Evolutionary conservation across 35 echinoderm and acorn worm species (phyloP), one percentile per base, ranked within the genome.

Genomic region (Heliocidaris tuberculata): DNA sequence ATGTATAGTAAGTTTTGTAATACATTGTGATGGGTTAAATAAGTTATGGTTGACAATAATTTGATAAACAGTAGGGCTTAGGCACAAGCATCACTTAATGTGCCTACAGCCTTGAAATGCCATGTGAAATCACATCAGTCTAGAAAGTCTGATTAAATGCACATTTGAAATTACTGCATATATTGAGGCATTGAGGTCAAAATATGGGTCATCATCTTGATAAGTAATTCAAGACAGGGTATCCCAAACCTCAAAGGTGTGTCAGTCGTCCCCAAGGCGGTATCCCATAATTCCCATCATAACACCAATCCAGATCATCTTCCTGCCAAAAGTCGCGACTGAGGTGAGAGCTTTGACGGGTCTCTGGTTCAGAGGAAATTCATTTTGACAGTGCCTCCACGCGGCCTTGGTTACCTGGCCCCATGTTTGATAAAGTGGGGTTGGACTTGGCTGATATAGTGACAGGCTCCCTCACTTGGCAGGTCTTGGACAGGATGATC

Each of bases 301-400:
- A 27, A 78, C 65, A 78, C 65, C 27, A 4, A 21, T 78, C 65
- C 27, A 78, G 65, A 78, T 78, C 65, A 78, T 78, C 65, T 78
- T 78, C 65, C 65, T 78, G 65, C 27, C 21, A 78, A 78, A 78
- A 78, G 65, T 78, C 27, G 21, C 65, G 27, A 78, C 65, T 78
- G 65, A 78, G 65, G 65, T 78, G 65, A 78, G 65, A 78, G 65
- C 21, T 78, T 78, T 78, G 65, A n/a, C 65, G 65, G 65, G 65
- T 27, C 4, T 24, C 65, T 27, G 7, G 65, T 78, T n/a, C 8
- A 7, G 65, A 78, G 65, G 65, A 78, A 78, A 78, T n/a, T 78
- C 27, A n/a, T 78, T 6, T 19, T 78, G 65, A 78, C 65, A 78
- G 65, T 7, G 65, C 27, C 65, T 78, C 65, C 65, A 42, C 35